Base-by-base conservation (phyloP, 2,797 vertebrate genomes). In the Intellagama lesueurii region DNA sequence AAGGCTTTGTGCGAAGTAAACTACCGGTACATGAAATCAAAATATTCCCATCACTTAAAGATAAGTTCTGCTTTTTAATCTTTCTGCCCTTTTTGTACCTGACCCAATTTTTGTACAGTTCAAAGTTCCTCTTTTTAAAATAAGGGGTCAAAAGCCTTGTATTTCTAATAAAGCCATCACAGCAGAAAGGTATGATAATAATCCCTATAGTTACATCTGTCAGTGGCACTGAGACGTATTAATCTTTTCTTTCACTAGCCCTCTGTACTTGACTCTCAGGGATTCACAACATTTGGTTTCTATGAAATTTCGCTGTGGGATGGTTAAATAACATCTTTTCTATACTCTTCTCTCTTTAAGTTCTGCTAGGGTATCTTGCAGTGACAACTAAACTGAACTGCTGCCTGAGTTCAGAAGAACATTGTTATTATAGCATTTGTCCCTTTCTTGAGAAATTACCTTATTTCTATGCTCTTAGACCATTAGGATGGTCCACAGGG, bases 151-250 rank as follows among this genome's bases (percentile, higher is more conserved):
- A 97, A 96, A 96, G 95, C 97, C 97, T 96, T 95, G 30, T 93
- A 95, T 92, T 92, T 95, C 91, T 96, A 96, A 97, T 97, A 96
- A 96, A 95, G 64, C 93, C 96, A 94, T 96, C 96, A 95, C 47
- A 95, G 94, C 94, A 94, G 93, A 94, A 97, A 98, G 96, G 97
- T 98, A 98, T 98, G 96, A 98, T 97, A 97, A 97, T 97, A 95
- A 97, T 97, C 96, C 95, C 95, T 95, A 66, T 96, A 96, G 95
- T 96, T 94, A 93, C 93, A 91, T 94, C 94, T 97, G 96, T 97
- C 93, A 96, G 95, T 95, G 96, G 94, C 96, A 96, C 92, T 96
- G 95, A 94, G 95, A 96, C 88, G 91, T 98, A 98, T 98, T 98
- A 97, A 98, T 99, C 98, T 98, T 98, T 92, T 95, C 96, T 98